Conservation (phyloP, 1,140 invertebrate genomes). For the Vanessa tameamea region DNA sequence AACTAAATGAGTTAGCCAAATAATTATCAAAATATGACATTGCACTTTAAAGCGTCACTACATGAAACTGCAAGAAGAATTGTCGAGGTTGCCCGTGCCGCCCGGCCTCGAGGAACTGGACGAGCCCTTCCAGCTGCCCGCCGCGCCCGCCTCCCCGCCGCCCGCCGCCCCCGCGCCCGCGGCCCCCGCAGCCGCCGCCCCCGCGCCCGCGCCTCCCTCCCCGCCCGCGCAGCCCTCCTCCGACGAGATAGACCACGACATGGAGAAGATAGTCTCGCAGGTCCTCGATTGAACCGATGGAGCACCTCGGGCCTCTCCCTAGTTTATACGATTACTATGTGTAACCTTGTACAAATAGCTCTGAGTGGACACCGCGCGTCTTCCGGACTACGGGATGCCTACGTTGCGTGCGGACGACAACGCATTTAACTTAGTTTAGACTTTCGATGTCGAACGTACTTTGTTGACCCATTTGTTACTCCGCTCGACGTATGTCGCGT, state of each 20-base stretch:
- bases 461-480: background rate
- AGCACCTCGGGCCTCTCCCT: background rate
- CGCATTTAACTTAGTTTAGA: background rate
- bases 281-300: slow-evolving; percentile 82
- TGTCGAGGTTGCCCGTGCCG: slow-evolving; percentile 89
- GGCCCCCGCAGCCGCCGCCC: slow-evolving; percentile 41
- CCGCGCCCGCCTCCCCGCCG: slow-evolving; percentile 61
- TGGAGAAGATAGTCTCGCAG: slow-evolving; percentile 88
- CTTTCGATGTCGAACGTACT: background rate
- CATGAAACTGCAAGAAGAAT: slow-evolving; percentile 88
- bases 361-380: background rate
- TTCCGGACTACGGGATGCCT: background rate
- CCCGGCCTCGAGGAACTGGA: slow-evolving; percentile 86
- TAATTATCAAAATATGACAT: background rate
- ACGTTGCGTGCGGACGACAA: slow-evolving; percentile 1
- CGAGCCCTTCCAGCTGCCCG: slow-evolving; percentile 82
- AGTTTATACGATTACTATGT: background rate
- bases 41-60: slow-evolving; percentile 86
- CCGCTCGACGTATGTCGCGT: background rate
- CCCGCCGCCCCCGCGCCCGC: slow-evolving; percentile 38
- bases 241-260: slow-evolving; percentile 84
- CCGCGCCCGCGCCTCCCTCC: slow-evolving; percentile 33
- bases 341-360: slow-evolving; percentile 14
- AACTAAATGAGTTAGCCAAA: background rate
- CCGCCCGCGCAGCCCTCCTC: slow-evolving; percentile 56